Base-by-base conservation (phyloP, 2,797 vertebrate genomes). In the Platalea minor region DNA sequence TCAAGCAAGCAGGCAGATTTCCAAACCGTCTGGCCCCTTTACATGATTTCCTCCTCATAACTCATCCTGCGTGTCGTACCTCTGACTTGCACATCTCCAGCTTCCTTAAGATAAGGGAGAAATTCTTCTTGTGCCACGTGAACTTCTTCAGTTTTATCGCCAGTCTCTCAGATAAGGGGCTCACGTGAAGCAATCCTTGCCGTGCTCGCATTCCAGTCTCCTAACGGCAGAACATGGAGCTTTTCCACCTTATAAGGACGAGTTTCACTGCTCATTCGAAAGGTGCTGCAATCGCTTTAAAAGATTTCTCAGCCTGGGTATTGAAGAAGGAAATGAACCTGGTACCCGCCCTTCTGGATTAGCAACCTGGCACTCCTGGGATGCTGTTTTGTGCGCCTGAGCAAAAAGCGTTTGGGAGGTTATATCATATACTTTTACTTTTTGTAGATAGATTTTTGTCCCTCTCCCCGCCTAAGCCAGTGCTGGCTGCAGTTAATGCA, bases 171-270 rank as follows among this genome's bases (percentile, higher is more conserved):
- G 96, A 96, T 91, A 96, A 97, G 85, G 26, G 64, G 73, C 78
- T 93, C 59, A 50, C 7, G 4, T 85, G 94, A 86, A 93, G 90
- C 88, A 94, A 70, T 91, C 80, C 84, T 80, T 39, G 39, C 67
- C 0, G 9, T 93, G 85, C 84, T 90, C 61, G n/a, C 95, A 96
- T 96, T 95, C 79, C 89, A 86, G n/a, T 25, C 78, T 88, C 79
- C 82, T 54, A 83, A 72, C 46, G 82, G 75, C 77, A 88, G 77
- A 60, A 54, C 56, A 5, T 0, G 20, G 56, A 91, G 75, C 19
- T 91, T 77, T 91, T 48, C 61, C 91, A 48, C 95, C 94, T 96
- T 97, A 97, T 94, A 97, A 96, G 96, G 95, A 91, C 3, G 63
- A 74, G 51, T 77, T 92, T 73, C 19, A 41, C 60, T 33, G 21